Base-by-base conservation (phyloP, 2,113 vertebrate genomes). In the Burhinus oedicnemus region DNA sequence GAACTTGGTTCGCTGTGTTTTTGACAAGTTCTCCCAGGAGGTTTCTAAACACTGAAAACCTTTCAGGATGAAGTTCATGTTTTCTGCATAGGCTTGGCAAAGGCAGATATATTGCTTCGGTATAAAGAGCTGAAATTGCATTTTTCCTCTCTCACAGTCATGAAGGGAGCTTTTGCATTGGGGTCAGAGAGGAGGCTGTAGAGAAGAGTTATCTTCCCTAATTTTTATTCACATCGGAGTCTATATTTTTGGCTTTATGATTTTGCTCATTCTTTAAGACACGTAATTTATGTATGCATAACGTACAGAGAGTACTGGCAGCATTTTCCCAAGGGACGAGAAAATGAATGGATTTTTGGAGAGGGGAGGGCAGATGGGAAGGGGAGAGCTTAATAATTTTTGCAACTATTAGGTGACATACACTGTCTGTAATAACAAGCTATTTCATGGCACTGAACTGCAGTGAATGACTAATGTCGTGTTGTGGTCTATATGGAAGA, bases 41-140 rank as follows among this genome's bases (percentile, higher is more conserved):
- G 69, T 94, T 97, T 96, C 83, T 95, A 92, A 97, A 97, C 96
- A 96, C 4, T 69, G 83, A 96, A 97, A 96, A 84, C 87, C 94
- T 97, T 97, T 97, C 87, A 95, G 83, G 89, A 89, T 93, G 83
- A 97, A 57, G 52, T 79, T 95, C 76, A 87, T 94, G 49, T 95
- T 97, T 96, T 94, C 81, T 85, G 70, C 52, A 83, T 83, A 75
- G 42, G 38, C 47, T 84, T 95, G 91, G 75, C 93, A 93, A 75
- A 93, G 65, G 68, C n/a, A 96, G 84, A 90, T 97, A 77, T 70
- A 95, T 94, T 69, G 45, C 80, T 44, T 2, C 34, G 42, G 55
- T 79, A 86, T 81, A 80, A 97, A 97, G 62, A 95, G 91, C 94
- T 98, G 96, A 98, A 97, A 95, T 87, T 95, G 96, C 78, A 79